Base-by-base conservation (phyloP, 2,113 vertebrate genomes). In the Danionella cerebrum region DNA sequence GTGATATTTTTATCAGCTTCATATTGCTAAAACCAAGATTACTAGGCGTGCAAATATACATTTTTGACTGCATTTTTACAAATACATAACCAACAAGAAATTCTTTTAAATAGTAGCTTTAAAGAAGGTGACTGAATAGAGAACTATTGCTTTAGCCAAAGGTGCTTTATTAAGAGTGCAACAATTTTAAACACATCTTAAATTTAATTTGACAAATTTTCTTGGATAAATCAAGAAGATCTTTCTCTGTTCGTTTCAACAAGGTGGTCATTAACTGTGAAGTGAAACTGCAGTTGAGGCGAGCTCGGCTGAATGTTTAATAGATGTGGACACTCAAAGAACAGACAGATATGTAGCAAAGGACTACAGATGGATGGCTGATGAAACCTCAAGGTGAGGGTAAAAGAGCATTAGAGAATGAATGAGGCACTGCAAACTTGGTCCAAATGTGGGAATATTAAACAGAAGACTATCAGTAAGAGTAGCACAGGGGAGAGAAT, bases 301-400 rank as follows among this genome's bases (percentile, higher is more conserved):
- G 38, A 27, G 7, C 54, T 41, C 35, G 31, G 38, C 58, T 31
- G 25, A 60, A 33, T 31, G 39, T 19, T 11, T 68, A 47, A 68
- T 57, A 18, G 53, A 68, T 48, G n/a, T 24, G 42, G 41, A 68
- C 21, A 2, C 19, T 36, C 25, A 44, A 36, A 58, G 41, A 68
- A 60, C 58, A 60, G 58, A 60, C 41, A 7, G 58, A 42, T n/a
- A 60, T 60, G 58, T 44, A 60, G 45, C 11, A 45, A 7, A 29
- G 33, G 18, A 36, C 18, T 13, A 3, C 10, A 55, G 35, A 24
- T n/a, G 58, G 39, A 16, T 19, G 39, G 25, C 29, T 45, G 58
- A 60, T 45, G 58, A 60, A 45, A 60, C 25, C 58, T 60, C 58
- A 44, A 60, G 57, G 57, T 60, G 57, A 60, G 14, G 38, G 57